phyloP scores from a whole-genome alignment of 2,888 invertebrate genomes.

The Phytoseiulus persimilis region DNA sequence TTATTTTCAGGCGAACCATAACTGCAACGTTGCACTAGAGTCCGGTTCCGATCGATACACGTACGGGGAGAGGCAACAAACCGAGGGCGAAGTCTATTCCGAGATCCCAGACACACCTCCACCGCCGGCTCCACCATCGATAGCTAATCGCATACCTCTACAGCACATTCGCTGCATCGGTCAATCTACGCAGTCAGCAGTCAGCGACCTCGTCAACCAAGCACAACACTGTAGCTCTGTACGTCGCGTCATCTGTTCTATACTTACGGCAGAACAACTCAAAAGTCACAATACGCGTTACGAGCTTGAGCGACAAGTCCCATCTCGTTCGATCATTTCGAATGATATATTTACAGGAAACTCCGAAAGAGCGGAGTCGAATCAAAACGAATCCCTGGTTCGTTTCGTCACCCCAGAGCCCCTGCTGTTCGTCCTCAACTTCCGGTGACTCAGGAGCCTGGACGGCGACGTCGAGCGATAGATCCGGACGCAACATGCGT shows the following conservation, averaged over 20 bases:
- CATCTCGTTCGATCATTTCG: neutral
- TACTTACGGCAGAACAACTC: too few relatives aligned
- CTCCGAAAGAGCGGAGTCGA: slow-evolving; percentile 6
- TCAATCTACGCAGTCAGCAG: neutral
- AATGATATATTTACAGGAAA: neutral
- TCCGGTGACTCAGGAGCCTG: slow-evolving; percentile 20
- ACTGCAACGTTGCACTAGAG: neutral
- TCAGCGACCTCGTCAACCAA: neutral
- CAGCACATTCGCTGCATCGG: slow-evolving; percentile 30
- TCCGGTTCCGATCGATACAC: neutral
- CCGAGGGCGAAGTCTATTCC: slow-evolving; percentile 12
- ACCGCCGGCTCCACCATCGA: slow-evolving; percentile 21
- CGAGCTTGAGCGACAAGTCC: too few relatives aligned
- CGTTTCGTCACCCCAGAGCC: slow-evolving; percentile 15
- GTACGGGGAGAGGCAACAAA: neutral
- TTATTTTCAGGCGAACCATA: neutral
- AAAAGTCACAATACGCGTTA: too few relatives aligned
- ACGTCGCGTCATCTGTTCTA: neutral
- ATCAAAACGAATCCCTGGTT: slow-evolving; percentile 31
- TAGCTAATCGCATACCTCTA: slow-evolving; percentile 32
- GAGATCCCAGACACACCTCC: slow-evolving; percentile 35
- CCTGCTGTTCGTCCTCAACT: slow-evolving; percentile 22
- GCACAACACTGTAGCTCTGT: neutral
- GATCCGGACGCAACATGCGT: neutral
- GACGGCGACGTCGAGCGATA: slow-evolving; percentile 31